These are phyloP conservation scores for Micrastur ruficollis DNA, from an alignment of 2,797 vertebrate species.

Conservation along the genomic window DNA sequence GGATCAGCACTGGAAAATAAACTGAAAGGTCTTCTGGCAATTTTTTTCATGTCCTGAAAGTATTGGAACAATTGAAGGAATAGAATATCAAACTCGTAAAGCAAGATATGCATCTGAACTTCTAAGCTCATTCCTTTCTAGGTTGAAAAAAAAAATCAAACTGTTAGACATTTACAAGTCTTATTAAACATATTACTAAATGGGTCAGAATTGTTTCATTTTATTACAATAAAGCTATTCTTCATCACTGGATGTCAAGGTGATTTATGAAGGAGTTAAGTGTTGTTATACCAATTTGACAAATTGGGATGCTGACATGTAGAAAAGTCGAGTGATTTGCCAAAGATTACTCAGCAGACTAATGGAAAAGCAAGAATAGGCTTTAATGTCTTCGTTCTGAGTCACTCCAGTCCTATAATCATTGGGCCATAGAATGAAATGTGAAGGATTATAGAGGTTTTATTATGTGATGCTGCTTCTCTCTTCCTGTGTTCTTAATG, in stretches of 20 bases:
- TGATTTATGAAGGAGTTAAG: not conserved
- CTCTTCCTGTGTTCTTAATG: not conserved
- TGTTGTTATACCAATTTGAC: not conserved
- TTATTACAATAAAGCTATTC: not conserved
- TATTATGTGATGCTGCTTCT: not conserved
- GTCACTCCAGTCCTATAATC: not conserved
- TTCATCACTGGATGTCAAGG: not conserved
- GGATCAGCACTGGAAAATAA: not conserved
- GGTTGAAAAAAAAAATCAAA: not conserved
- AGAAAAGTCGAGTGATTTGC: not conserved
- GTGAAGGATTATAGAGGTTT: not conserved
- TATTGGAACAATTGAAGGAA: not conserved
- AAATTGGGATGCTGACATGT: not conserved
- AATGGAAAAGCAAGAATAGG: not conserved
- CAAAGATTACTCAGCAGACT: not conserved
- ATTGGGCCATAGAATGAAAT: not conserved
- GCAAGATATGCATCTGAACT: not conserved
- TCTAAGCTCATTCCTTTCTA: not conserved
- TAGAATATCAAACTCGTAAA: not conserved
- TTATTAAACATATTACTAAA: not conserved
- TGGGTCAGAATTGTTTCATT: not conserved
- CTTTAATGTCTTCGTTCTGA: not conserved
- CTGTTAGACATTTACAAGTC: not conserved
- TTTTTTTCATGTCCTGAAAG: not conserved
- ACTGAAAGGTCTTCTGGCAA: not conserved